Conservation (phyloP, 2,888 invertebrate species). For the Seladonia tumulorum region DNA sequence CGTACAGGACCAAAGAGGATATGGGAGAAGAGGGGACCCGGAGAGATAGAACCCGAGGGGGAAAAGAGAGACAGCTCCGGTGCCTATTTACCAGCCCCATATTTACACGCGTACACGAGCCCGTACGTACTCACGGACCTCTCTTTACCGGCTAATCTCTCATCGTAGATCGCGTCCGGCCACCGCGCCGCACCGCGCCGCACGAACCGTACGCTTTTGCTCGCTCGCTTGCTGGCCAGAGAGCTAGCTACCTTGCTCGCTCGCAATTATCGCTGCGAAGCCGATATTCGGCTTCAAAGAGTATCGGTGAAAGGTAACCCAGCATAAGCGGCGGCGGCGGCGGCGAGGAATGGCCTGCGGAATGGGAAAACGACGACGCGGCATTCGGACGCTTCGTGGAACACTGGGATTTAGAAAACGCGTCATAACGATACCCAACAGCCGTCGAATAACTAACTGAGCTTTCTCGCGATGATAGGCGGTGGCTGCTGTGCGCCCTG, state of each 20-base stretch:
- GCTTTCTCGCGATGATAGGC: background rate
- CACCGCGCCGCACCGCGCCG: slow-evolving; percentile 30
- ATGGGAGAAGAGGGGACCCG: background rate
- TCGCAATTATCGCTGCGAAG: slow-evolving; percentile 64
- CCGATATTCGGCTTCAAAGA: slow-evolving; percentile 59
- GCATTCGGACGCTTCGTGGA: background rate
- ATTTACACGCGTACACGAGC: slow-evolving; percentile 68
- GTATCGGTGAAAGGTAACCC: slow-evolving; percentile 27
- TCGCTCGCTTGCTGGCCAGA: background rate
- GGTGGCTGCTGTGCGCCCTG: background rate
- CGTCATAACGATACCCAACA: too few species aligned
- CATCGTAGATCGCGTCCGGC: slow-evolving; percentile 77
- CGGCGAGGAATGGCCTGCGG: slow-evolving; percentile 15
- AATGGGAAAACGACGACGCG: slow-evolving; percentile 23
- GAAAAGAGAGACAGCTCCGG: slow-evolving; percentile 30
- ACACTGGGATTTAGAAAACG: background rate
- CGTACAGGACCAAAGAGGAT: slow-evolving; percentile 16
- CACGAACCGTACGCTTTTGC: slow-evolving; percentile 14
- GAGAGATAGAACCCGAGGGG: slow-evolving; percentile 18
- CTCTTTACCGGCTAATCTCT: slow-evolving; percentile 80
- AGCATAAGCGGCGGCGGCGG: slow-evolving; percentile 26
- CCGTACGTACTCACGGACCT: slow-evolving; percentile 58
- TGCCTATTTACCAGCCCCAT: slow-evolving; percentile 73
- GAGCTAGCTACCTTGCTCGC: slow-evolving; percentile 1
- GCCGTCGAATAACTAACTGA: background rate